Evolutionary conservation across 2,888 invertebrate genomes (phyloP).

Genomic region (Myopa testacea): DNA sequence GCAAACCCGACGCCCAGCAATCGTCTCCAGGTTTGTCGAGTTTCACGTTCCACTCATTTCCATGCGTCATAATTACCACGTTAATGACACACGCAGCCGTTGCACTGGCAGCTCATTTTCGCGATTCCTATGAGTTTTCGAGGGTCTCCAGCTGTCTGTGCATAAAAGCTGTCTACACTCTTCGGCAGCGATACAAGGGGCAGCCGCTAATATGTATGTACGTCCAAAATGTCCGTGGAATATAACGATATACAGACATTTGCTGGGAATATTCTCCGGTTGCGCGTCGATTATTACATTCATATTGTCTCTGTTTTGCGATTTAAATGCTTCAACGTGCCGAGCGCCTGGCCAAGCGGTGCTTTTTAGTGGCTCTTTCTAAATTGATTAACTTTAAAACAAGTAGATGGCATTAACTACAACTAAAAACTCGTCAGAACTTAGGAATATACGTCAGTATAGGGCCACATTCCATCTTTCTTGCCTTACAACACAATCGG

Average conservation of each 20-base stretch:
- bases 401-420: too few relatives aligned
- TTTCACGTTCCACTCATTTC: slow-evolving; percentile 17
- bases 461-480: too few relatives aligned
- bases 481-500: too few relatives aligned
- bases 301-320: slow-evolving; percentile 10
- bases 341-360: too few relatives aligned
- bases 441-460: too few relatives aligned
- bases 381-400: background rate
- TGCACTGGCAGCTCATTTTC: slow-evolving; percentile 17
- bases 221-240: background rate
- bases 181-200: background rate
- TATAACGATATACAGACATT: background rate
- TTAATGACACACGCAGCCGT: slow-evolving; percentile 28
- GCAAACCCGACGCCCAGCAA: too few relatives aligned
- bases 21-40: too few relatives aligned
- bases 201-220: background rate
- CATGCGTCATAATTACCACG: slow-evolving; percentile 31
- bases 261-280: background rate
- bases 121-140: background rate
- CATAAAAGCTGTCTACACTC: slow-evolving; percentile 17
- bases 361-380: slow-evolving; percentile 12
- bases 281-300: slow-evolving; percentile 9
- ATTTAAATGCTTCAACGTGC: background rate
- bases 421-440: too few relatives aligned
- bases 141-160: slow-evolving; percentile 12